Percentiles rank a stretch among this genome's conserved stretches.
These are phyloP conservation scores for Caenorhabditis macrosperma DNA, from an alignment of 2,888 invertebrate species.

Conservation along the genomic window DNA sequence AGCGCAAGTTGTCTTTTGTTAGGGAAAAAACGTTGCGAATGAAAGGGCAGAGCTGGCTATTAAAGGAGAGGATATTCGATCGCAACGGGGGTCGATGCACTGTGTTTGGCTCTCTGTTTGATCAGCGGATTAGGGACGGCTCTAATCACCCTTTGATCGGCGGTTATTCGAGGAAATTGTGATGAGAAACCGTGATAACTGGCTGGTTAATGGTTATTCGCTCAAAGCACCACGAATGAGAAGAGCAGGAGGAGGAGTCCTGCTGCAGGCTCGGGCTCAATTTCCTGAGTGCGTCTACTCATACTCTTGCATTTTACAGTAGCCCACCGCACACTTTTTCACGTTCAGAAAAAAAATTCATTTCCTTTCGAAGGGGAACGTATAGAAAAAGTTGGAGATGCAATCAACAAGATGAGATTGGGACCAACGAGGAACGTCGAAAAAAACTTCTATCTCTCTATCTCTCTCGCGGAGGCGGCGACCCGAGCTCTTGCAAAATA, in stretches of 20 bases:
- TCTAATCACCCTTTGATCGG: slow-evolving; percentile 56
- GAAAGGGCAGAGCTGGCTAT: slow-evolving; percentile 13
- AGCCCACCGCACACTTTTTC: slow-evolving; percentile 17
- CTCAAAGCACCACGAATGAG: neutral
- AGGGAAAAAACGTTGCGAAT: neutral
- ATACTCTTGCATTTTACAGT: slow-evolving; percentile 1
- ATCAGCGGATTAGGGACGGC: slow-evolving; percentile 54
- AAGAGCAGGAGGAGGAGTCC: neutral
- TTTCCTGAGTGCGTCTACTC: slow-evolving; percentile 40
- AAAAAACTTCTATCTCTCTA: slow-evolving; percentile 5
- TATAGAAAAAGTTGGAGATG: slow-evolving; percentile 27
- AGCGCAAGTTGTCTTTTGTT: slow-evolving; percentile 24
- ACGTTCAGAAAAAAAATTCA: slow-evolving; percentile 41
- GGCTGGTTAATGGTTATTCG: slow-evolving; percentile 15
- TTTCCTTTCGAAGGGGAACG: slow-evolving; percentile 33
- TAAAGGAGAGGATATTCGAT: slow-evolving; percentile 1
- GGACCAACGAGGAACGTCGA: slow-evolving; percentile 23
- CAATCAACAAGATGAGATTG: slow-evolving; percentile 58
- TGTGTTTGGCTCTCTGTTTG: slow-evolving; percentile 48
- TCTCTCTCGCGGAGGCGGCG: slow-evolving; percentile 19
- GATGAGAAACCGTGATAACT: slow-evolving; percentile 40
- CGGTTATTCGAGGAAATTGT: slow-evolving; percentile 33
- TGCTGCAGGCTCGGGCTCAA: slow-evolving; percentile 5
- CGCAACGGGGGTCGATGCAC: slow-evolving; percentile 31
- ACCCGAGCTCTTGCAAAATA: slow-evolving; percentile 36